Base-by-base conservation (phyloP, 2,113 vertebrate species). In the Eurypyga helias region DNA sequence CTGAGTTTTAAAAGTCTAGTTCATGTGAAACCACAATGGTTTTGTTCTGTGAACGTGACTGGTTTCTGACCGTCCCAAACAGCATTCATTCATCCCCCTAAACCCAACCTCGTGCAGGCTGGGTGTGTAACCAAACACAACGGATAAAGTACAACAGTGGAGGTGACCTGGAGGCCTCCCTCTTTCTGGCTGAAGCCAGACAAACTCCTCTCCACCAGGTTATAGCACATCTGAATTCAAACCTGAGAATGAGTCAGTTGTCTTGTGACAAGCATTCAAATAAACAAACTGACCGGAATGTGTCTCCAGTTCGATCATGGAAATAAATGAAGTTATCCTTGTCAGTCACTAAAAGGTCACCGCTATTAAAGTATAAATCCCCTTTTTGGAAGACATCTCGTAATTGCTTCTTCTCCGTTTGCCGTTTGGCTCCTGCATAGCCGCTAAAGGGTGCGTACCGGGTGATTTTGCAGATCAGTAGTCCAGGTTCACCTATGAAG, bases 241-340 rank as follows among this genome's bases (percentile, higher is more conserved):
- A 65, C 14, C 18, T 78, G 21, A 60, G 45, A 52, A n/a, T 38
- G 15, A 77, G 65, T 62, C 18, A 54, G 34, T 65, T 55, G 14
- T 78, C 66, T 65, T 36, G 38, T 54, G 46, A 66, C n/a, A 73
- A 87, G 17, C 25, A 82, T 51, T 58, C 51, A 70, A 65, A 69
- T 41, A 54, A 41, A 33, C 31, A 90, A 85, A 97, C 96, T 67
- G 58, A 99, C 99, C 99, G 98, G 97, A 99, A 99, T 3, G 99
- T 99, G 96, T 99, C 99, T 77, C 99, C 99, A n/a, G 99, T 98
- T 90, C 98, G 97, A 93, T 99, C 99, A 25, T 99, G 98, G 85
- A 99, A 99, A 95, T 99, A 99, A 91, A 99, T 96, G 86, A 99
- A 99, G 82, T 98, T 98, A 48, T 99, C 98, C 2, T 76, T 69